Base-by-base conservation (phyloP, 1,140 invertebrate genomes). In the Platyura marginata region DNA sequence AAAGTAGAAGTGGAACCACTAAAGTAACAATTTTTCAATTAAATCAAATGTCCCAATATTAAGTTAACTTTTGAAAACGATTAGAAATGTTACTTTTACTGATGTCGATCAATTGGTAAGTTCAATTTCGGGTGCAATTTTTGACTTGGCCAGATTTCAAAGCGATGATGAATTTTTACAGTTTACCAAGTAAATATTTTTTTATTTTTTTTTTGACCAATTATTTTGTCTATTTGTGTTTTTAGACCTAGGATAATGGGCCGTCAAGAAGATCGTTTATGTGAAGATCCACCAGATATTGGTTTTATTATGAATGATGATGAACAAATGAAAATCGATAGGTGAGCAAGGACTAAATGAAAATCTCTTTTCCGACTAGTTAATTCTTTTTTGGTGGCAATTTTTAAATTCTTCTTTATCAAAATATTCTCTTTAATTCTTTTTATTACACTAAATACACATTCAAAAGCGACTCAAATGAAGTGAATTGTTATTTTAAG, bases 181-280 rank as follows among this genome's bases (percentile, higher is more conserved):
- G 40, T 61, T 54, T 32, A 56, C 50, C 5, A 49, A 55, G 54
- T 60, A 49, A 32, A 18, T 9, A 40, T 44, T 44, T 54, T 48
- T 41, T 38, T 18, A 1, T 49, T 21, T 3, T 36, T n/a, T 36
- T 10, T 11, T 18, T 36, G 16, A 36, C 6, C 4, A 9, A 11
- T 18, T 6, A 36, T 36, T 9, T 6, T 36, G 15, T 9, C 34
- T 36, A 18, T 6, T 36, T 36, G 6, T 5, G 53, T 33, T 32
- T 33, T 21, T 44, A 74, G 73, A 42, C 73, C 74, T 1, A 68
- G 68, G 6, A 71, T 77, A 22, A 73, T 74, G 61, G 70, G 69
- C 40, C 68, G 69, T 32, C 65, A 72, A 59, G 70, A 73, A 51
- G 69, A 74, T 44, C 63, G 70, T 43, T 55, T 65, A 1, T 68